Conservation (phyloP, 2,113 vertebrate species). For the Plectropomus leopardus region DNA sequence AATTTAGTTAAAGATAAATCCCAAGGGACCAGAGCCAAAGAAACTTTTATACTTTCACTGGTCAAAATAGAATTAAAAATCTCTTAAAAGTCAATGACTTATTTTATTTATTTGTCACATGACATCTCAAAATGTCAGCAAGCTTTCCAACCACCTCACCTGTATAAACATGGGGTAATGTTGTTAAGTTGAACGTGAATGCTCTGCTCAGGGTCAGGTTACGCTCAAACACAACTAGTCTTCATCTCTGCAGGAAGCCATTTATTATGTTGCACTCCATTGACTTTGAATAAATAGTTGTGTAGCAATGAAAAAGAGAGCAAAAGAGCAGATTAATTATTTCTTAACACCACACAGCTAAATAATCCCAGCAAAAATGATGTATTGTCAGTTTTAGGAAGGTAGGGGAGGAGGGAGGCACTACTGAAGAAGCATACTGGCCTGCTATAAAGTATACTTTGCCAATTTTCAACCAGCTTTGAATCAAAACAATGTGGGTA, state of each 20-base stretch:
- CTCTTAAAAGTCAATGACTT: background rate
- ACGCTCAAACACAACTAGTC: no score
- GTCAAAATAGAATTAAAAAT: background rate
- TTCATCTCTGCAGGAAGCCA: background rate
- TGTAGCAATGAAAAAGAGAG: no score
- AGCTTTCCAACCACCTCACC: background rate
- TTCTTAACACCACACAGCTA: background rate
- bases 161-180: constrained; percentile 6
- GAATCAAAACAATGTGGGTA: no score
- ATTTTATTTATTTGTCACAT: constrained; percentile 6
- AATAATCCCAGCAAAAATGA: background rate
- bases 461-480: no score
- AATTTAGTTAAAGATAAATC: background rate
- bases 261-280: background rate
- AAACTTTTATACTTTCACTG: background rate
- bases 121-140: constrained; percentile 21
- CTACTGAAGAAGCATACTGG: no score
- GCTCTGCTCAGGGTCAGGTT: background rate
- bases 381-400: no score
- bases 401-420: no score
- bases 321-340: no score
- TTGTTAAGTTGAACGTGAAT: constrained; percentile 18
- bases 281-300: background rate
- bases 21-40: background rate
- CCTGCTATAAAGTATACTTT: no score